Conservation (phyloP, 2,888 invertebrate genomes). For the Amiota communis region DNA sequence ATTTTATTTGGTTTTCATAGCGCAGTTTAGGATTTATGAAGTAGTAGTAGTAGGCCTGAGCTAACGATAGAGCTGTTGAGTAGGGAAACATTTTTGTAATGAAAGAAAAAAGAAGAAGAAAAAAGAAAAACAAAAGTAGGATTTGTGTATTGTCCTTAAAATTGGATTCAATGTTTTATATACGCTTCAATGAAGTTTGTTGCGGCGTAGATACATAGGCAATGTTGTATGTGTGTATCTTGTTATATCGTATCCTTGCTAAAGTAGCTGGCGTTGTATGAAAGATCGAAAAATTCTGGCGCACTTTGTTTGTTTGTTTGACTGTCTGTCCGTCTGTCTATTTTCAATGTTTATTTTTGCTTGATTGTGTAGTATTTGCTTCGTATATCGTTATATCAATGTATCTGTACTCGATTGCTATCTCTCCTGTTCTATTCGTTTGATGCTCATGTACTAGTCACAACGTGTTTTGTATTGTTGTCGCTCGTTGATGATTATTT, state of each 20-base stretch:
- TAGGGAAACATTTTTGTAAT: no score
- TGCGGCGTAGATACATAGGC: not conserved
- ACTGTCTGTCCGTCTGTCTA: conserved; percentile 41
- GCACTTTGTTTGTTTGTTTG: conserved; percentile 19
- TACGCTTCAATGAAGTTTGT: conserved; percentile 49
- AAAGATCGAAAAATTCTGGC: not conserved
- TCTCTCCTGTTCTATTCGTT: not conserved
- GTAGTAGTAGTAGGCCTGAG: not conserved
- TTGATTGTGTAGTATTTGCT: conserved; percentile 7
- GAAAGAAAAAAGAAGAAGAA: conserved; percentile 37
- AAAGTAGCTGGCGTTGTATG: not conserved
- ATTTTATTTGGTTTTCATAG: conserved; percentile 11
- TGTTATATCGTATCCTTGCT: conserved; percentile 9
- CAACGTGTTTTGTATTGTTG: conserved; percentile 45
- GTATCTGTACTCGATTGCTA: conserved; percentile 13
- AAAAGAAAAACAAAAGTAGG: conserved; percentile 55
- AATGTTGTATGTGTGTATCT: not conserved
- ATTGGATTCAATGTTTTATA: conserved; percentile 63
- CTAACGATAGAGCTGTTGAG: conserved; percentile 12
- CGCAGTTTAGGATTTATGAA: conserved; percentile 46
- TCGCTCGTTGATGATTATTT: conserved; percentile 55
- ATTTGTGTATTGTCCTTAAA: conserved; percentile 60
- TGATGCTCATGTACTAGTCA: conserved; percentile 35
- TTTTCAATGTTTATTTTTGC: not conserved
- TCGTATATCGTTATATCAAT: not conserved